A percentile compares a stretch with the other conserved stretches of the same genome.
Evolutionary conservation across 2,797 vertebrate species (phyloP).

Genomic region (Microctenopoma lineatum): DNA sequence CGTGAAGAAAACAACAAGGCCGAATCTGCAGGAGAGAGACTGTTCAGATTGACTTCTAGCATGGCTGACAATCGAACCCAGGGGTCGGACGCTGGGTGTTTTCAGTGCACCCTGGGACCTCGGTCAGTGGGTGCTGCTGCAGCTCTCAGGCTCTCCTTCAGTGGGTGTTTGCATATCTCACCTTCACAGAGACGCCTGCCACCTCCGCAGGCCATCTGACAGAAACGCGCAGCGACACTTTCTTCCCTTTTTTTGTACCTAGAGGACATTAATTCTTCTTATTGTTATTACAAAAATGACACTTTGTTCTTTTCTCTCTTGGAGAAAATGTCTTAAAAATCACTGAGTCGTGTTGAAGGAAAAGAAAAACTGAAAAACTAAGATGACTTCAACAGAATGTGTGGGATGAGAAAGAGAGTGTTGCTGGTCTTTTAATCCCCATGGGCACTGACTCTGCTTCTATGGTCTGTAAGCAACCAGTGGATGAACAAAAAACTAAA

Average conservation of each 20-base stretch:
- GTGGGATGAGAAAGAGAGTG: constrained; percentile 70
- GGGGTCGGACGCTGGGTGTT: constrained; percentile 48
- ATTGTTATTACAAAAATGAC: constrained; percentile 73
- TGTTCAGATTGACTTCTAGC: constrained; percentile 57
- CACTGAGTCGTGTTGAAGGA: constrained; percentile 58
- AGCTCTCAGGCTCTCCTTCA: constrained; percentile 82
- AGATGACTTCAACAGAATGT: constrained; percentile 77
- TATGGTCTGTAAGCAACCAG: constrained; percentile 83
- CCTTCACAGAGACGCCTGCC: constrained; percentile 75
- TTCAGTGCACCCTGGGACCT: constrained; percentile 77
- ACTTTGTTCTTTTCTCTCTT: constrained; percentile 73
- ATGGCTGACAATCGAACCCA: constrained; percentile 80
- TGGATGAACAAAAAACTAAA: constrained; percentile 80
- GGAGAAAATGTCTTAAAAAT: constrained; percentile 82
- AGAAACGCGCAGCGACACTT: constrained; percentile 87
- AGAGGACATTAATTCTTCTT: constrained; percentile 68
- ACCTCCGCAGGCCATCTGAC: constrained; percentile 74
- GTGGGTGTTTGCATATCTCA: constrained; percentile 75
- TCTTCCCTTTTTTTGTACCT: constrained; percentile 84
- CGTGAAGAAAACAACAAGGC: constrained; percentile 77
- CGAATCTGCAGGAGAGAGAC: constrained; percentile 74
- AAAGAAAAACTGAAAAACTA: constrained; percentile 63
- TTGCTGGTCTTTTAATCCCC: constrained; percentile 78
- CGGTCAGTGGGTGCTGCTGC: constrained; percentile 63
- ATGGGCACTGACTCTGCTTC: constrained; percentile 88